Percentiles rank a stretch among this genome's conserved stretches.
Evolutionary conservation across 2,113 vertebrate species (phyloP).

Genomic region (Lagenorhynchus albirostris): DNA sequence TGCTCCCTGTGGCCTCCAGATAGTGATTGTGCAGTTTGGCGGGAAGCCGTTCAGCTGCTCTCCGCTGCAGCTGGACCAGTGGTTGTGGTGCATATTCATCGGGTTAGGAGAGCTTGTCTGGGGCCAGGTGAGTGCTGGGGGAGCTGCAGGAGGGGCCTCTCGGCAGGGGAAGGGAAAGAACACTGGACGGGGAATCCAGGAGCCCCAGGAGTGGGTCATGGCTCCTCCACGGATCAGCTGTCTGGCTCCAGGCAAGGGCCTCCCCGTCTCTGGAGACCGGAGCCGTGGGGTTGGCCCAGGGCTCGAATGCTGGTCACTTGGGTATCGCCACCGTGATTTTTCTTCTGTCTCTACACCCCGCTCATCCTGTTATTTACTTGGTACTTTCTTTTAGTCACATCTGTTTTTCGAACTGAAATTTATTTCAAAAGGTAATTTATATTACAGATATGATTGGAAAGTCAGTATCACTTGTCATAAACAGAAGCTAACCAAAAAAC

Average conservation of each 20-base stretch:
- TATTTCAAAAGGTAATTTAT: neutral
- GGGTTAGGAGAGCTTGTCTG: constrained; percentile 97
- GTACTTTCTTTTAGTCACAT: neutral
- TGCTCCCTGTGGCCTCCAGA: constrained; percentile 80
- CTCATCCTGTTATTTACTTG: neutral
- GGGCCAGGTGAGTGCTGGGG: constrained; percentile 92
- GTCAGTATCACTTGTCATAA: neutral
- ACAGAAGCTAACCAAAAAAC: neutral
- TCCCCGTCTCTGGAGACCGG: neutral
- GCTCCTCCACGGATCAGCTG: neutral
- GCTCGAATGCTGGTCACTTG: neutral
- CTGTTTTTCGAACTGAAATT: neutral
- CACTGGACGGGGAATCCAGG: rapidly evolving
- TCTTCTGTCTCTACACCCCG: too few species aligned
- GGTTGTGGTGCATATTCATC: constrained; percentile 99
- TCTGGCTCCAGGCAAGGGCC: neutral
- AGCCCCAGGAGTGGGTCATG: neutral
- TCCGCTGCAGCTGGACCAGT: constrained; percentile 94
- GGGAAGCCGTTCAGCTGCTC: constrained; percentile 98
- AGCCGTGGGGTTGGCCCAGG: neutral
- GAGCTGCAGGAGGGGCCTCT: neutral
- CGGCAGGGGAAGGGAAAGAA: too few species aligned
- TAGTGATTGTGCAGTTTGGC: constrained; percentile 97
- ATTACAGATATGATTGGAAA: neutral
- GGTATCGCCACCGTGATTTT: neutral